Conservation (phyloP, 2,888 invertebrate species). For the Cosmorhoe ocellata region DNA sequence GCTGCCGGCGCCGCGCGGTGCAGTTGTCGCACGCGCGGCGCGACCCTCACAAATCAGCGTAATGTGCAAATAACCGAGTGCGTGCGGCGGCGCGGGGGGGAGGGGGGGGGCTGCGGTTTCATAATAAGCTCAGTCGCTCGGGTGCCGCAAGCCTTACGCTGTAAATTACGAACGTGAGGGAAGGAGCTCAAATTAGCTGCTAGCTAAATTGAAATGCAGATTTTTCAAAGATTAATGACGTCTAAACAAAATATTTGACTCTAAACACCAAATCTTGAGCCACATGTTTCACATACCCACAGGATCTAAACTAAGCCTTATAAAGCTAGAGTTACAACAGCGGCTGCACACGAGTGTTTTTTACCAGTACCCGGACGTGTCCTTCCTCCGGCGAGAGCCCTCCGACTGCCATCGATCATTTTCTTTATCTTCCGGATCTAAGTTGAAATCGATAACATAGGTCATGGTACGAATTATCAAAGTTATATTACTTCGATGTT, state of each 20-base stretch:
- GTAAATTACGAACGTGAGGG: background rate
- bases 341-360: slow-evolving; percentile 15
- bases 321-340: slow-evolving; percentile 20
- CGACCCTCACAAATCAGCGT: slow-evolving; percentile 13
- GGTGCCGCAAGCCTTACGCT: slow-evolving; percentile 10
- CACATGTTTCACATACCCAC: too few species aligned
- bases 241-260: too few species aligned
- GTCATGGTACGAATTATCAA: too few species aligned
- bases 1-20: background rate
- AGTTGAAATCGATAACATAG: too few species aligned
- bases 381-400: slow-evolving; percentile 1
- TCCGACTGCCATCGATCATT: slow-evolving; percentile 13
- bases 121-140: slow-evolving; percentile 12
- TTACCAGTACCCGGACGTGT: slow-evolving; percentile 1
- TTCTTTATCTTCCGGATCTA: slow-evolving; percentile 4
- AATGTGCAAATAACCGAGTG: slow-evolving; percentile 22
- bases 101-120: slow-evolving; percentile 3
- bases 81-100: slow-evolving; percentile 1
- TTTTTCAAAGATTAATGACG: too few species aligned
- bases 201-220: too few species aligned
- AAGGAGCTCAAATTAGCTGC: background rate
- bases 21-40: background rate
- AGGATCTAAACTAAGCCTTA: too few species aligned
- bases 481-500: too few species aligned
- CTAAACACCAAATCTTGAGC: too few species aligned